These are phyloP conservation scores for Callipepla californica DNA, from an alignment of 2,113 vertebrate species.

Conservation along the genomic window DNA sequence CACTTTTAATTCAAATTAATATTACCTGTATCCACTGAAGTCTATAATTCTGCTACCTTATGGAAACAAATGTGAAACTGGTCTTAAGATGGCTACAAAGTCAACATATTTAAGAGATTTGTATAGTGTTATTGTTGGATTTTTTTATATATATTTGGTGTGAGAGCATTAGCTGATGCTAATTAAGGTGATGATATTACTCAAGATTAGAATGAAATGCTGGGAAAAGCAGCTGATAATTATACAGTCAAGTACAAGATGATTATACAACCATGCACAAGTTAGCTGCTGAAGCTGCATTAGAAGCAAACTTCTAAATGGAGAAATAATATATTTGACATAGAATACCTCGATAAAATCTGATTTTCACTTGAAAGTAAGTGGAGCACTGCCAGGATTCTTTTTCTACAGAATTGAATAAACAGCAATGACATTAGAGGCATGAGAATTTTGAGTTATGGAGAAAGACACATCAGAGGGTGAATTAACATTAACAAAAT, in stretches of 20 bases:
- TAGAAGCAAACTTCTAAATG: background rate
- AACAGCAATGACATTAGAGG: background rate
- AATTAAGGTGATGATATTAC: background rate
- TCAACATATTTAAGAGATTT: background rate
- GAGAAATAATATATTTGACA: background rate
- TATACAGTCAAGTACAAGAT: background rate
- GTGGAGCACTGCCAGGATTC: background rate
- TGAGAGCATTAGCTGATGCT: background rate
- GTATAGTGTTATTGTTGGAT: background rate
- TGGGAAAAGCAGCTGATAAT: background rate
- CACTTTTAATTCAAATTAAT: background rate
- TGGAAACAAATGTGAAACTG: background rate
- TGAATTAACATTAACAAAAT: background rate
- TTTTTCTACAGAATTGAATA: background rate
- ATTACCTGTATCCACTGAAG: background rate
- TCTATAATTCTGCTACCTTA: background rate
- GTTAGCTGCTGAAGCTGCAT: background rate
- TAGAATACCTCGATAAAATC: background rate
- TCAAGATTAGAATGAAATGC: background rate
- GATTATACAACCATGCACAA: background rate
- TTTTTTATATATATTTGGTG: background rate
- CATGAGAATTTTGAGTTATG: background rate
- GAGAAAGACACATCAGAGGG: background rate
- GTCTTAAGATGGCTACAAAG: background rate
- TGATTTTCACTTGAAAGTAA: constrained; percentile 44